Percentiles rank a stretch among this genome's conserved stretches.
These are phyloP conservation scores for Heteromormyrus szaboi DNA, from an alignment of 2,797 vertebrate species.

Conservation along the genomic window DNA sequence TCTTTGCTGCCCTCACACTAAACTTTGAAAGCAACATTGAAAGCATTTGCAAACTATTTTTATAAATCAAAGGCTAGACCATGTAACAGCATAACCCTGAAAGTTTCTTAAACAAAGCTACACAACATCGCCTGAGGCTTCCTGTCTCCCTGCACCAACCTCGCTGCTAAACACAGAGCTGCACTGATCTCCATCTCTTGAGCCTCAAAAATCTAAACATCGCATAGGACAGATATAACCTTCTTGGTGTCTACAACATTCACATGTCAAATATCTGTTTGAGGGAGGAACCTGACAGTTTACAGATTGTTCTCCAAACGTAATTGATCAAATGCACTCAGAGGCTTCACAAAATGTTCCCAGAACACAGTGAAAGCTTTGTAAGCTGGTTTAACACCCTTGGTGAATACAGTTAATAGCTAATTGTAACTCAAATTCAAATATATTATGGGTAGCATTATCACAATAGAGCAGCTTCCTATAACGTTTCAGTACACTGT, in stretches of 20 bases:
- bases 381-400: not conserved
- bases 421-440: not conserved
- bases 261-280: not conserved
- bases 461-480: not conserved
- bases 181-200: not conserved
- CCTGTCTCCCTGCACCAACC: not conserved
- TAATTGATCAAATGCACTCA: not conserved
- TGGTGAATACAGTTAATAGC: not conserved
- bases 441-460: not conserved
- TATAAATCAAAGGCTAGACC: not conserved
- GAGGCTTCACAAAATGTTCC: not conserved
- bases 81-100: not conserved
- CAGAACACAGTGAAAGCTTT: not conserved
- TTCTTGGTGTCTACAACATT: not conserved
- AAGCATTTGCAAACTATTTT: constrained; percentile 10
- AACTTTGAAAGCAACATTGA: constrained; percentile 9
- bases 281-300: not conserved
- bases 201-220: not conserved
- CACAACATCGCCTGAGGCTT: not conserved
- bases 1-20: not conserved
- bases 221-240: not conserved
- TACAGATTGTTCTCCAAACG: not conserved
- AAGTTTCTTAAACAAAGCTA: constrained; percentile 7
- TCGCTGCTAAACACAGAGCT: not conserved
- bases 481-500: not conserved